These are phyloP conservation scores for Shinisaurus crocodilurus DNA, from an alignment of 2,113 vertebrate species.

Conservation along the genomic window DNA sequence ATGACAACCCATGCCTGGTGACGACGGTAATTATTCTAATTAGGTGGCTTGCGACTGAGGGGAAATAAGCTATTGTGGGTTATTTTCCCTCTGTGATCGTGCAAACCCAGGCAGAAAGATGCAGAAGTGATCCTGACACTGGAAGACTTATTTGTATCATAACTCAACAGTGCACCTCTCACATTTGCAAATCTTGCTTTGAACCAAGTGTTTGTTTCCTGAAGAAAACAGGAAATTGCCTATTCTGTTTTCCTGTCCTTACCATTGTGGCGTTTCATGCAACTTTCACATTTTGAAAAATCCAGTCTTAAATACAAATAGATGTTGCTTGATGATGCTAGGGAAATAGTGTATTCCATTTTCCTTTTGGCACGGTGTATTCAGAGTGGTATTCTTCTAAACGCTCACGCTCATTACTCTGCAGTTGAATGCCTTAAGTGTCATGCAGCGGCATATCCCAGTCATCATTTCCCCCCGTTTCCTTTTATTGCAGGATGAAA, in stretches of 20 bases:
- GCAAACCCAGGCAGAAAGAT: background rate
- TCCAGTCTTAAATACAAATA: background rate
- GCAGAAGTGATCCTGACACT: background rate
- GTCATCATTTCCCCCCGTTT: constrained; percentile 46
- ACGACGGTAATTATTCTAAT: too few relatives aligned
- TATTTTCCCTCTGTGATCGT: too few relatives aligned
- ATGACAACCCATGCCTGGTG: too few relatives aligned
- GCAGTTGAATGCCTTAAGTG: constrained; percentile 25
- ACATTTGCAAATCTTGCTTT: background rate
- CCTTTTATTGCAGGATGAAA: constrained; percentile 71
- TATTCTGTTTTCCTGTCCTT: background rate
- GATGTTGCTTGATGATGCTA: background rate
- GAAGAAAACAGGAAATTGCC: background rate
- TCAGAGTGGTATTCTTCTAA: background rate
- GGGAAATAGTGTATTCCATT: background rate
- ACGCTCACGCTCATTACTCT: background rate
- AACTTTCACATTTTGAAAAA: background rate
- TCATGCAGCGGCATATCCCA: background rate
- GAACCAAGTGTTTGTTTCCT: background rate
- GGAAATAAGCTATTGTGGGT: too few relatives aligned
- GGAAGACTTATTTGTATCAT: background rate
- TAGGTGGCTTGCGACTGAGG: too few relatives aligned
- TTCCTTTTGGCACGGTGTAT: background rate
- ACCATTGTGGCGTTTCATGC: background rate
- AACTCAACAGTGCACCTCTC: background rate